Evolutionary conservation across 2,888 invertebrate genomes (phyloP), one percentile per base, ranked within the genome.

Genomic region (Xestia sexstrigata): DNA sequence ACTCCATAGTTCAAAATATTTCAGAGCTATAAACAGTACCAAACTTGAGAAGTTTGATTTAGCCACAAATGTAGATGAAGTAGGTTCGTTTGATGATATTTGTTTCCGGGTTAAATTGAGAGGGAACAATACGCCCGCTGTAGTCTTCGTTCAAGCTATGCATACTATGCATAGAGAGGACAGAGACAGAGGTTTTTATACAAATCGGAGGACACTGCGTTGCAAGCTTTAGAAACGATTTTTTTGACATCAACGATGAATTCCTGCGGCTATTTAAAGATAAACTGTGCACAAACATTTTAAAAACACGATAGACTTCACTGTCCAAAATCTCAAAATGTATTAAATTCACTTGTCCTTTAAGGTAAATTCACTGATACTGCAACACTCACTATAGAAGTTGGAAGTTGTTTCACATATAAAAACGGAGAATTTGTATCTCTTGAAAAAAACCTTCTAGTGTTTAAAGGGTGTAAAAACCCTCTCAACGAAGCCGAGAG

Each of bases 31-130:
- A 35, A 35, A 35, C 35, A 39, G 8, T 55, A 20, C 17, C 2
- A 55, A 17, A 23, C 30, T 74, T 26, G 65, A 74, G 30, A 55
- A n/a, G n/a, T 35, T 66, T 8, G 4, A 55, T 66, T 39, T 30
- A 63, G 87, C 82, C 9, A 85, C 85, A 7, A 87, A 87, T 68
- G 79, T 87, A 63, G 83, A 81, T 17, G 70, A 79, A 13, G 62
- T 87, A 13, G 88, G 84, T 11, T 78, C 76, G 4, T 80, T 87
- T 13, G 88, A 86, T 26, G 88, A 87, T 35, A 79, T 88, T 60
- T 85, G 82, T 63, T 69, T 87, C n/a, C 82, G 66, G 49, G 73
- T 71, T n/a, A 78, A 67, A 60, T 13, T 76, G 23, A 76, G 15
- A 15, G 68, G 13, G 0, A 9, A n/a, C 4, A 30, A 67, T 42